phyloP scores from a whole-genome alignment of 2,888 invertebrate species.

The Cerastoderma edule region DNA sequence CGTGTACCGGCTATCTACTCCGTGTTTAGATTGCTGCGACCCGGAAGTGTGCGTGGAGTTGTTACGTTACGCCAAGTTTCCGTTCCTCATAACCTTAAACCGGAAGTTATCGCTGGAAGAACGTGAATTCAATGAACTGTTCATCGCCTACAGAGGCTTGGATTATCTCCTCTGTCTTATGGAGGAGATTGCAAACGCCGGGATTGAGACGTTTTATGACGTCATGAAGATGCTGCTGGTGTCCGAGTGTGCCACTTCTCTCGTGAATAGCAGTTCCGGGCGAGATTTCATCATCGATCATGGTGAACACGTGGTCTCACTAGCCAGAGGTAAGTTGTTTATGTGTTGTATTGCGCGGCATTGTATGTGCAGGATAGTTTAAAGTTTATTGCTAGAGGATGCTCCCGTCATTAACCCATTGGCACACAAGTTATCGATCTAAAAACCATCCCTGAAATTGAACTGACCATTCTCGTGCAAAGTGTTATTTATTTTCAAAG shows the following conservation, averaged over 20 bases:
- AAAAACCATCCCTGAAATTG: no score
- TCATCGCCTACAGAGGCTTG: conserved; percentile 44
- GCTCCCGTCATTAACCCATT: no score
- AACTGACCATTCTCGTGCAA: no score
- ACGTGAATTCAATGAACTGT: conserved; percentile 49
- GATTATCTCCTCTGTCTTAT: conserved; percentile 41
- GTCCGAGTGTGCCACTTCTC: conserved; percentile 46
- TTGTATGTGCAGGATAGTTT: no score
- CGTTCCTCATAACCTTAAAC: conserved; percentile 43
- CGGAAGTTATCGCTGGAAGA: conserved; percentile 39
- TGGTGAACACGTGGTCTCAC: conserved; percentile 37
- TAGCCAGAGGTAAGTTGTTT: conserved; percentile 52
- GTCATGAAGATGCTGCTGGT: conserved; percentile 43
- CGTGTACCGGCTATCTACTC: conserved; percentile 31
- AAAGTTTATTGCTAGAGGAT: no score
- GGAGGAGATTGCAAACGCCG: conserved; percentile 34
- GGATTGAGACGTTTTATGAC: conserved; percentile 35
- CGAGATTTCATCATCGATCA: conserved; percentile 43
- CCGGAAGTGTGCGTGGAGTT: conserved; percentile 40
- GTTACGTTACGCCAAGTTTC: conserved; percentile 41
- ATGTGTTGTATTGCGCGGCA: no score
- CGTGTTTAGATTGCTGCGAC: conserved; percentile 41
- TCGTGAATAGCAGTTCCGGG: conserved; percentile 56
- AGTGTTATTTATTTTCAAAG: no score
- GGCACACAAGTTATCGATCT: no score